Percentiles rank a stretch among this genome's conserved stretches.
These are phyloP conservation scores for Crypturellus tataupa DNA, from an alignment of 2,797 vertebrate species.

Conservation along the genomic window DNA sequence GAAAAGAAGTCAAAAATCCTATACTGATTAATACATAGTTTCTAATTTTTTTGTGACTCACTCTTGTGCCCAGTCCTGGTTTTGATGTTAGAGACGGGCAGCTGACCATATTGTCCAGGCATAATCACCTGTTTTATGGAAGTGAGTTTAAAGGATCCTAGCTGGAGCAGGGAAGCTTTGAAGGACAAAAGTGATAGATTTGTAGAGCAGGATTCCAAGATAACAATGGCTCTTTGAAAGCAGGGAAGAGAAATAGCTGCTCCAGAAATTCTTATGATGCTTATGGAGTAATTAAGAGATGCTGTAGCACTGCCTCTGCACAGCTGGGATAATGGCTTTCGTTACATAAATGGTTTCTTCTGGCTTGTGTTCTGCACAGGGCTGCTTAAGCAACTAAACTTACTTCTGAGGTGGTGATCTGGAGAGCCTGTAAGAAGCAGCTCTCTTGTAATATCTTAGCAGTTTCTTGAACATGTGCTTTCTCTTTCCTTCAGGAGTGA, in stretches of 20 bases:
- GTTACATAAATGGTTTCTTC: neutral
- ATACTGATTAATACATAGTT: neutral
- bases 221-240: neutral
- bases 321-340: neutral
- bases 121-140: neutral
- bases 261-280: neutral
- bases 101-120: neutral
- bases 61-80: neutral
- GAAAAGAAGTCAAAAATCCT: neutral
- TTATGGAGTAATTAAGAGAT: neutral
- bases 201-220: neutral
- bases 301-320: neutral
- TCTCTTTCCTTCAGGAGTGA: neutral
- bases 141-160: neutral
- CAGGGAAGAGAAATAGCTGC: neutral
- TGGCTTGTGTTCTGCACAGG: neutral
- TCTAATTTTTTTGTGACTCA: neutral
- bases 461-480: neutral
- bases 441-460: neutral
- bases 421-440: neutral
- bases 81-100: neutral
- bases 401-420: fast-evolving
- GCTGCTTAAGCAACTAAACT: neutral
- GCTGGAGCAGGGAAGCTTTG: neutral
- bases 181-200: neutral